Evolutionary conservation across 2,888 invertebrate genomes (phyloP).

Genomic region (Tachina lurida): DNA sequence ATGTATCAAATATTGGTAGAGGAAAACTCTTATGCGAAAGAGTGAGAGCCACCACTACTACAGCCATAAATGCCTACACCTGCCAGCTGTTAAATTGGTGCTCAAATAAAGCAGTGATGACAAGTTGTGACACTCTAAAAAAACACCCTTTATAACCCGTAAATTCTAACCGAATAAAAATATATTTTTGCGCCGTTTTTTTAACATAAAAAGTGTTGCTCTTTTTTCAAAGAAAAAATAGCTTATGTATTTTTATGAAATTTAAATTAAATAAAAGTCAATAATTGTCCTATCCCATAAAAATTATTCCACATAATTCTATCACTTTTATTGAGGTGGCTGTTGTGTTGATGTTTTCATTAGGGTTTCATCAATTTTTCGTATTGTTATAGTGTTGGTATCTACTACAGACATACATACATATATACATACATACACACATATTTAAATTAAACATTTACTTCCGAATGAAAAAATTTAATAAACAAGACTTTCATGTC

Average conservation of each 20-base stretch:
- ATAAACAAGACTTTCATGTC: slow-evolving; percentile 30
- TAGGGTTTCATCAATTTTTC: slow-evolving; percentile 20
- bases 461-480: slow-evolving; percentile 50
- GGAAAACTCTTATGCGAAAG: not conserved
- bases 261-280: slow-evolving; percentile 33
- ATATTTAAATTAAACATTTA: slow-evolving; percentile 47
- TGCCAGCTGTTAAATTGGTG: no score
- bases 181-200: slow-evolving; percentile 53
- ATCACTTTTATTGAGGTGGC: not conserved
- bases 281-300: not conserved
- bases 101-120: no score
- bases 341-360: not conserved
- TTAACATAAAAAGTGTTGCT: not conserved
- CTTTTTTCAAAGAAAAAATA: not conserved
- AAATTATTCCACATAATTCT: slow-evolving; percentile 28
- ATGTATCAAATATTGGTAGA: slow-evolving; percentile 4
- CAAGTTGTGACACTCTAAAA: no score
- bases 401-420: not conserved
- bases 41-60: not conserved
- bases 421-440: not conserved
- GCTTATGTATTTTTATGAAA: not conserved
- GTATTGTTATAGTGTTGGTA: not conserved
- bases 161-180: slow-evolving; percentile 11
- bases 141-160: no score
- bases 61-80: not conserved